A percentile compares a stretch with the other conserved stretches of the same genome.
phyloP scores from a whole-genome alignment of 2,888 invertebrate genomes.

The Ochropacha duplaris region DNA sequence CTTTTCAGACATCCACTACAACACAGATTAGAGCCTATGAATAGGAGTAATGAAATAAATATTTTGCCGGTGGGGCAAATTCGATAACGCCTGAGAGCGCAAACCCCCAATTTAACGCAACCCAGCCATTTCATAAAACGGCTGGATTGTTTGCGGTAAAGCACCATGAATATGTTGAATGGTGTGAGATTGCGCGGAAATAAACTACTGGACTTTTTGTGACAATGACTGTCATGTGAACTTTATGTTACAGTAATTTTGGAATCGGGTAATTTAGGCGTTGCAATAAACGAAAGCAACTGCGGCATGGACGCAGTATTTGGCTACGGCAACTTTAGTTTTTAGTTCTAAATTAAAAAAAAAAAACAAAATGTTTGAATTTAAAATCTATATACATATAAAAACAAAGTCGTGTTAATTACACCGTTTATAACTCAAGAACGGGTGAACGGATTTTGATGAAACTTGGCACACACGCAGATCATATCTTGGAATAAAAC shows the following conservation, averaged over 20 bases:
- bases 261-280: too few relatives aligned
- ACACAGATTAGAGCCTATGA: constrained; percentile 78
- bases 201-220: constrained; percentile 53
- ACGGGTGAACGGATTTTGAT: too few relatives aligned
- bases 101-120: constrained; percentile 69
- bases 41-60: constrained; percentile 83
- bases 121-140: constrained; percentile 72
- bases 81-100: constrained; percentile 69
- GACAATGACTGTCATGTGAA: neutral
- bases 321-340: too few relatives aligned
- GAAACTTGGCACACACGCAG: too few relatives aligned
- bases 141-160: constrained; percentile 68
- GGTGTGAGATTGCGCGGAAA: constrained; percentile 71
- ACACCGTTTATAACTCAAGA: too few relatives aligned
- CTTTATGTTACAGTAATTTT: neutral
- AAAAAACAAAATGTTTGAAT: too few relatives aligned
- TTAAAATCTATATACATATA: too few relatives aligned
- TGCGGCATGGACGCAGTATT: too few relatives aligned
- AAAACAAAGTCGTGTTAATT: too few relatives aligned
- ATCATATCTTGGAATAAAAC: too few relatives aligned
- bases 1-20: constrained; percentile 38
- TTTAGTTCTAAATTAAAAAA: too few relatives aligned
- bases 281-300: too few relatives aligned
- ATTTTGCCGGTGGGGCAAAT: constrained; percentile 80
- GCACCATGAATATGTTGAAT: constrained; percentile 59